Conservation (phyloP, 2,797 vertebrate species). For the Catharus ustulatus region DNA sequence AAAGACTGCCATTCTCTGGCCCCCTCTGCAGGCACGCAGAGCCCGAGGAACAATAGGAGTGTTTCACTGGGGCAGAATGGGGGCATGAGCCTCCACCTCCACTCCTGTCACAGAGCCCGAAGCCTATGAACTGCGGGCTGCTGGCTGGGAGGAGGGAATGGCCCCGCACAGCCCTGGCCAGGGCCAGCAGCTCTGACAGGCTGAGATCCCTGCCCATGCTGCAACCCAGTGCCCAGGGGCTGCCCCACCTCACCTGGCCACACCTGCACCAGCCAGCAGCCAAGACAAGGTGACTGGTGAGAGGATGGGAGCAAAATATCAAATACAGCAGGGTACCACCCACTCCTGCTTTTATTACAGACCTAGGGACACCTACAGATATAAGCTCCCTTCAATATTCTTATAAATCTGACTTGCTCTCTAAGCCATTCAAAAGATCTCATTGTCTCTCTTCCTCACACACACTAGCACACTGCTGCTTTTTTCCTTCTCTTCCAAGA, state of each 20-base stretch:
- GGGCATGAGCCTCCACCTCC: accelerated
- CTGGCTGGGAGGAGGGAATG: not conserved
- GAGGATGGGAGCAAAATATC: not conserved
- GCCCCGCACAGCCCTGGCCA: not conserved
- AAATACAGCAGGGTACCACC: not conserved
- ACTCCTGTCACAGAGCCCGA: accelerated
- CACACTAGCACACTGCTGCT: not conserved
- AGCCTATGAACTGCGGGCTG: accelerated
- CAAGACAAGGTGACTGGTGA: not conserved
- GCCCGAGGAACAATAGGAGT: not conserved
- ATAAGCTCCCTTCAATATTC: not conserved
- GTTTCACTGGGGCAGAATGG: not conserved
- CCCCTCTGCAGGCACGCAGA: not conserved
- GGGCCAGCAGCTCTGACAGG: not conserved
- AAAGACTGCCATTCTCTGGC: not conserved
- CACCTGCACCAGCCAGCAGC: not conserved
- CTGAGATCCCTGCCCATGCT: not conserved
- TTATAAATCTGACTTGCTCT: not conserved
- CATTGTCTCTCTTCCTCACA: not conserved
- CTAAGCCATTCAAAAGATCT: not conserved
- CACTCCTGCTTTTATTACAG: not conserved
- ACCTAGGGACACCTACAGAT: not conserved
- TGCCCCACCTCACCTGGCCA: not conserved
- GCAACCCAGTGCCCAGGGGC: no score
- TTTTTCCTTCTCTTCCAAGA: not conserved